Evolutionary conservation across 2,797 vertebrate species (phyloP).

Genomic region (Schizopygopsis malacanthus): DNA sequence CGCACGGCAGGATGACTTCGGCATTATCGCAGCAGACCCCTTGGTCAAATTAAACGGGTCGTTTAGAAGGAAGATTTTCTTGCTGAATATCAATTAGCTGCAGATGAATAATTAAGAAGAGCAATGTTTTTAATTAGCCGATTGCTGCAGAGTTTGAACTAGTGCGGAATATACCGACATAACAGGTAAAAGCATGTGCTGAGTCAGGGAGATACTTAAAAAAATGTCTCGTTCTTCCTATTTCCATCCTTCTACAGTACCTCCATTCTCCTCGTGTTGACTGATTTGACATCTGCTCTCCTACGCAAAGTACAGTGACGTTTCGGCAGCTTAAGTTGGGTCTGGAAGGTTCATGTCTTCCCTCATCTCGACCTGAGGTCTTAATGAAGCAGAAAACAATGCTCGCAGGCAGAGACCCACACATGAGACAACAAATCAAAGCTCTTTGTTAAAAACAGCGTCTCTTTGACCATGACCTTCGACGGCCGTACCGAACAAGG

Average conservation of each 20-base stretch:
- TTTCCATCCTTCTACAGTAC: constrained; percentile 37
- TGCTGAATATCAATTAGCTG: constrained; percentile 85
- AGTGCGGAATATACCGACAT: constrained; percentile 11
- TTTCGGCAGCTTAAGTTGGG: neutral
- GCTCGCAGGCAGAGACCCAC: neutral
- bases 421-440: constrained; percentile 35
- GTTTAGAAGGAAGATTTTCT: constrained; percentile 74
- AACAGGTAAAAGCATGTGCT: constrained; percentile 59
- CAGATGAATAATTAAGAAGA: constrained; percentile 87
- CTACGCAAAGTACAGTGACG: neutral
- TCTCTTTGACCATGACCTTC: constrained; percentile 6
- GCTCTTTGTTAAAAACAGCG: constrained; percentile 3
- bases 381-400: neutral
- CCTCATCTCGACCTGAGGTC: neutral
- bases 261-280: constrained; percentile 18
- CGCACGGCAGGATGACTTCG: constrained; percentile 63
- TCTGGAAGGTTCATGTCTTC: neutral
- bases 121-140: constrained; percentile 85
- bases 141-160: constrained; percentile 75
- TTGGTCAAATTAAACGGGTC: constrained; percentile 79
- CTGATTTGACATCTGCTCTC: constrained; percentile 5
- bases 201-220: constrained; percentile 62
- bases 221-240: constrained; percentile 11
- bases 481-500: constrained; percentile 26
- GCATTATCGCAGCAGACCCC: constrained; percentile 67